Conservation (phyloP, 2,888 invertebrate genomes). For the Chrysolina haemoptera region DNA sequence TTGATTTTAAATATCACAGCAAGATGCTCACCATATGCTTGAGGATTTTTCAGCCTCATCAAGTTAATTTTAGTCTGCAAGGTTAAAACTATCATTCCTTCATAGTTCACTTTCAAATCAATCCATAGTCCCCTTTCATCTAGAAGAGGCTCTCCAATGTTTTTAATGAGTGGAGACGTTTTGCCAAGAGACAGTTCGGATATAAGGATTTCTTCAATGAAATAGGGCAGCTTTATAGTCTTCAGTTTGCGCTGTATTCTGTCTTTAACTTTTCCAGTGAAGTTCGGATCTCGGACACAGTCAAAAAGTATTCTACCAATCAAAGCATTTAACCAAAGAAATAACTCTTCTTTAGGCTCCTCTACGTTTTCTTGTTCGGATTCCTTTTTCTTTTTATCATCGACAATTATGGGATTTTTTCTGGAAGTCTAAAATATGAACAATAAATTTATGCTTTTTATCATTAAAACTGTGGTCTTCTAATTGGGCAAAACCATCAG, state of each 20-base stretch:
- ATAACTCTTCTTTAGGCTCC: conserved; percentile 63
- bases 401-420: conserved; percentile 34
- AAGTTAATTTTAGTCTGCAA: conserved; percentile 91
- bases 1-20: background rate
- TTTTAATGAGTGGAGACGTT: conserved; percentile 78
- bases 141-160: conserved; percentile 77
- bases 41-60: conserved; percentile 75
- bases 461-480: no score
- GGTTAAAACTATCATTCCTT: conserved; percentile 84
- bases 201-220: conserved; percentile 87
- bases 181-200: conserved; percentile 82
- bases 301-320: conserved; percentile 87
- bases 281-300: conserved; percentile 81
- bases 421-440: conserved; percentile 43
- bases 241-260: conserved; percentile 89
- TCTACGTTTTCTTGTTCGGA: conserved; percentile 46
- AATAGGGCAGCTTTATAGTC: conserved; percentile 89
- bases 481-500: no score
- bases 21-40: conserved; percentile 52
- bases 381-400: conserved; percentile 43
- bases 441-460: no score
- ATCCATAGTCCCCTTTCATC: conserved; percentile 92
- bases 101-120: conserved; percentile 86
- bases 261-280: conserved; percentile 80
- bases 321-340: conserved; percentile 85